phyloP scores from a whole-genome alignment of 1,140 invertebrate species.

The Tenebrio molitor region DNA sequence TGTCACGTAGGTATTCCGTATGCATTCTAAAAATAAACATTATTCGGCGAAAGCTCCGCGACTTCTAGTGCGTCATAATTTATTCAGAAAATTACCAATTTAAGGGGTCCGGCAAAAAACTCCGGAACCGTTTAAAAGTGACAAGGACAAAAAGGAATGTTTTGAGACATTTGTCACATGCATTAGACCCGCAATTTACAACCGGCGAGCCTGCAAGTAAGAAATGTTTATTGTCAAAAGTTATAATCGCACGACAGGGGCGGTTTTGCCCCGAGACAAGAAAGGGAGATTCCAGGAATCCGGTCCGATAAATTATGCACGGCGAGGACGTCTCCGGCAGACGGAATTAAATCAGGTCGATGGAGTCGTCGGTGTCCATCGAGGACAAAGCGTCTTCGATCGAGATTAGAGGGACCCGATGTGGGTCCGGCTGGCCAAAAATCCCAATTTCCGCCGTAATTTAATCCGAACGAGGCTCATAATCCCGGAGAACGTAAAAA shows the following conservation, averaged over 20 bases:
- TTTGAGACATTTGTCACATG: conserved; percentile 1
- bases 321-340: too few relatives aligned
- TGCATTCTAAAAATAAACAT: conserved; percentile 8
- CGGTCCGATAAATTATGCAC: too few relatives aligned
- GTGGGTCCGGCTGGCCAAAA: neutral
- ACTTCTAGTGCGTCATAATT: neutral
- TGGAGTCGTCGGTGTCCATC: too few relatives aligned
- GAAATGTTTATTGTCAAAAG: conserved; percentile 5
- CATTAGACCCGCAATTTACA: conserved; percentile 8
- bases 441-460: conserved; percentile 1
- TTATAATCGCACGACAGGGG: neutral
- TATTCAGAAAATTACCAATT: conserved; percentile 1
- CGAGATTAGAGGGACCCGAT: neutral
- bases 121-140: neutral
- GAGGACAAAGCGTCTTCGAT: too few relatives aligned
- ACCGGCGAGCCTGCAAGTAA: neutral
- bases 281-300: too few relatives aligned
- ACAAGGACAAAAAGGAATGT: neutral
- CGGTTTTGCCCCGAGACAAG: neutral
- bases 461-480: conserved; percentile 9
- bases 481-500: conserved; percentile 23
- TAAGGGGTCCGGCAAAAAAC: neutral
- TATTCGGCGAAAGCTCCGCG: neutral
- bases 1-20: neutral
- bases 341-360: too few relatives aligned